Evolutionary conservation across 1,140 invertebrate genomes (phyloP).

Genomic region (Zaprionus camerounensis): DNA sequence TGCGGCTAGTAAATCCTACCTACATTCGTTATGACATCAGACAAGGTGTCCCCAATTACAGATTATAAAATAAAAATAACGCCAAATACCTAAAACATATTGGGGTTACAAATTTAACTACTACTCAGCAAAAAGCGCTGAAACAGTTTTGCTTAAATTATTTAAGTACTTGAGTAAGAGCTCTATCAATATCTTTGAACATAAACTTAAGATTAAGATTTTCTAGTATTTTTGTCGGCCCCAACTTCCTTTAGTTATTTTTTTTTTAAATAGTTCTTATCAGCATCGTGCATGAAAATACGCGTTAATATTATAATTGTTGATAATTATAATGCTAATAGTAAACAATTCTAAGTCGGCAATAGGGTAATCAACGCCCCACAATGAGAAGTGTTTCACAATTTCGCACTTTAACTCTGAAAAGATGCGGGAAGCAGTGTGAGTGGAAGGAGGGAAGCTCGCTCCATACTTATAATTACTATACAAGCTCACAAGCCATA

Average conservation of each 20-base stretch:
- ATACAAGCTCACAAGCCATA: conserved; percentile 74
- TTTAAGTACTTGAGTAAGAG: neutral
- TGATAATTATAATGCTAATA: conserved; percentile 7
- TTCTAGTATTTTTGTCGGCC: neutral
- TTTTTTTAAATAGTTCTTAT: neutral
- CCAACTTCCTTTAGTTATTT: neutral
- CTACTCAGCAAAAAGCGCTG: too few relatives aligned
- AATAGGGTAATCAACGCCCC: conserved; percentile 52
- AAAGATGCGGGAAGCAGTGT: neutral
- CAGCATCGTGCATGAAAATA: neutral
- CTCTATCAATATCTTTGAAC: neutral
- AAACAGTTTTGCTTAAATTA: too few relatives aligned
- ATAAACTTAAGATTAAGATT: neutral
- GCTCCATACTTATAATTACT: conserved; percentile 76
- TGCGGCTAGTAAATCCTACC: neutral
- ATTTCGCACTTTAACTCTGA: conserved; percentile 48
- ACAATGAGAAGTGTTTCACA: conserved; percentile 33
- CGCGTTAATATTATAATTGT: neutral
- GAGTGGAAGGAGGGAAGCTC: conserved; percentile 33
- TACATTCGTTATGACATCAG: neutral
- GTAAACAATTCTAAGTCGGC: conserved; percentile 32
- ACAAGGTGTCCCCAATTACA: neutral
- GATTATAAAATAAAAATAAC: neutral
- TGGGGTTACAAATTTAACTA: too few relatives aligned
- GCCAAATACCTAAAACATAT: neutral